A percentile compares a stretch with the other conserved stretches of the same genome.
phyloP scores from a whole-genome alignment of 2,888 invertebrate species.

The Stenichneumon culpator region DNA sequence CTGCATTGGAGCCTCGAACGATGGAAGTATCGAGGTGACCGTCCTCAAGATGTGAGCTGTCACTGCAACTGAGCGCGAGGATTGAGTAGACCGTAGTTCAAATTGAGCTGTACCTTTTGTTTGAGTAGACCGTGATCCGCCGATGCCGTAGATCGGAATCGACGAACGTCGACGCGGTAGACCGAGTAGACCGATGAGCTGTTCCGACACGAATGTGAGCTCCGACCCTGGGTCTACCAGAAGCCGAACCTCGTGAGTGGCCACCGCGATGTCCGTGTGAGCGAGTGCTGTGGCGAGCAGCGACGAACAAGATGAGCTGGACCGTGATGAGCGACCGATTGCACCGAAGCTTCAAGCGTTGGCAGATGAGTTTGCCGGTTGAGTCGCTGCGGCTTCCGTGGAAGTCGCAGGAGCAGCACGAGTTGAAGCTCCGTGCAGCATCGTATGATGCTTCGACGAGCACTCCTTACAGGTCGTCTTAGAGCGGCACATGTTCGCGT shows the following conservation, averaged over 20 bases:
- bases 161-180: slow-evolving; percentile 21
- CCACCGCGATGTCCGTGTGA: no score
- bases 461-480: slow-evolving; percentile 15
- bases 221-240: slow-evolving; percentile 63
- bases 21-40: slow-evolving; percentile 56
- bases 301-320: background rate
- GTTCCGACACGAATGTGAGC: slow-evolving; percentile 53
- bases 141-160: slow-evolving; percentile 50
- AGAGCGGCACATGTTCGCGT: background rate
- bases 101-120: slow-evolving; percentile 6
- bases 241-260: slow-evolving; percentile 12
- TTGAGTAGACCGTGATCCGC: slow-evolving; percentile 10
- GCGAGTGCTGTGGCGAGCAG: slow-evolving; percentile 31
- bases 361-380: background rate
- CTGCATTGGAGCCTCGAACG: slow-evolving; percentile 16
- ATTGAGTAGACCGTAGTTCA: slow-evolving; percentile 1
- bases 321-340: slow-evolving; percentile 7
- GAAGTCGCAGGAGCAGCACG: background rate
- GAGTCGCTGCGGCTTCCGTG: background rate
- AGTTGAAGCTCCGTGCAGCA: slow-evolving; percentile 12
- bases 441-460: slow-evolving; percentile 30
- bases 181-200: slow-evolving; percentile 16
- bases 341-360: background rate
- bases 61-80: background rate
- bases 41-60: slow-evolving; percentile 45